Percentiles rank a stretch among this genome's conserved stretches.
Evolutionary conservation across 1,140 invertebrate genomes (phyloP).

Genomic region (Eueides isabella): DNA sequence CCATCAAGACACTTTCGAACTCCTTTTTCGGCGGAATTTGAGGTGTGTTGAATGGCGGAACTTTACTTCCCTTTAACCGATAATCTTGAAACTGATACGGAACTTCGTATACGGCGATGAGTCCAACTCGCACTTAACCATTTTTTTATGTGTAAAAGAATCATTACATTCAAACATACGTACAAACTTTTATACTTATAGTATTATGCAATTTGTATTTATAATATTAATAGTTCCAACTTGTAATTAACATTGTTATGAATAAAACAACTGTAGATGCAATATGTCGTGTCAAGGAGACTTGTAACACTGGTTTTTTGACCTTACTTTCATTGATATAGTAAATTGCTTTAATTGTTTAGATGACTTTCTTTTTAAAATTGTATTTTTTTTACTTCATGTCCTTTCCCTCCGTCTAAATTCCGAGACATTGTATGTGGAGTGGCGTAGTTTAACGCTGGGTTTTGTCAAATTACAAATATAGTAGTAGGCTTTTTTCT

Average conservation of each 20-base stretch:
- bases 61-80: no score
- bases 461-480: neutral
- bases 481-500: no score
- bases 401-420: neutral
- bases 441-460: neutral
- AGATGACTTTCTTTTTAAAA: neutral
- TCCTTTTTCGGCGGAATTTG: no score
- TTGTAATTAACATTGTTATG: constrained; percentile 8
- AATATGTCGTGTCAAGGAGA: constrained; percentile 34
- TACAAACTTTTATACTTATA: neutral
- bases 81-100: no score
- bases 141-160: no score
- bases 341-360: neutral
- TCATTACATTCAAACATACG: neutral
- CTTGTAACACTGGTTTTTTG: constrained; percentile 30
- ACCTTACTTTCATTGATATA: constrained; percentile 32
- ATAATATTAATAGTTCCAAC: neutral
- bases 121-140: no score
- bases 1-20: no score
- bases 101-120: no score
- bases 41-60: no score
- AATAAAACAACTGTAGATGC: neutral
- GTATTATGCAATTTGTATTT: neutral
- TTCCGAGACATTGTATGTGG: neutral
- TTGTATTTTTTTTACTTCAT: no score